Evolutionary conservation across 2,888 invertebrate genomes (phyloP).

Genomic region (Parasteatoda lunata): DNA sequence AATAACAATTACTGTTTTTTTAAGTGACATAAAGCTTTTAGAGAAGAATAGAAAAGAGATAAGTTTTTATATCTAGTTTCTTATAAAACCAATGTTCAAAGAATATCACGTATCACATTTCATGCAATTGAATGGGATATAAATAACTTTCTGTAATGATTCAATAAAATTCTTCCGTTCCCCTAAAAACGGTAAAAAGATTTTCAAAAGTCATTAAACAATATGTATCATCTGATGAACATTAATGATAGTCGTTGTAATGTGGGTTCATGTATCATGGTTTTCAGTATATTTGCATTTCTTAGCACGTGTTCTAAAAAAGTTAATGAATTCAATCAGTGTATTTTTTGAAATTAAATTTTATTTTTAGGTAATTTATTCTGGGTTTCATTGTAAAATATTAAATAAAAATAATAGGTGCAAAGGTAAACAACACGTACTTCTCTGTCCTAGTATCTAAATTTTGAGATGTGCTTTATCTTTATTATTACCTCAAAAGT

Average conservation of each 20-base stretch:
- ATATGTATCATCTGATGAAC: constrained; percentile 56
- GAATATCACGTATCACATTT: constrained; percentile 26
- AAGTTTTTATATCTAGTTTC: neutral
- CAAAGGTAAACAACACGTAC: no score
- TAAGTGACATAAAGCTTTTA: neutral
- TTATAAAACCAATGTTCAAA: constrained; percentile 34
- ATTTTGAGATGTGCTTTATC: no score
- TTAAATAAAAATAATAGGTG: no score
- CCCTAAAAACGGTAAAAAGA: constrained; percentile 9
- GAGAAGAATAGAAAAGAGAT: neutral
- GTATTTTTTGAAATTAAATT: no score
- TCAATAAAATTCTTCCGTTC: constrained; percentile 47
- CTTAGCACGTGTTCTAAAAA: neutral
- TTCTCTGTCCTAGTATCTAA: no score
- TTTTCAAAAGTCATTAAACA: constrained; percentile 58
- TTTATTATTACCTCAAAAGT: no score
- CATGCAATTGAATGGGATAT: constrained; percentile 35
- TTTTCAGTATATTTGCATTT: constrained; percentile 2
- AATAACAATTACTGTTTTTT: neutral
- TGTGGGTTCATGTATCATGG: constrained; percentile 7
- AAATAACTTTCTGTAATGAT: constrained; percentile 59
- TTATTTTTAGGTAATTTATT: no score
- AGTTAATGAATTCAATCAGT: no score
- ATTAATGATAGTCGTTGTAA: constrained; percentile 52
- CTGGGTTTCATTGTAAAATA: no score